Conservation (phyloP, 1,140 invertebrate species). For the Temnothorax curvispinosus region DNA sequence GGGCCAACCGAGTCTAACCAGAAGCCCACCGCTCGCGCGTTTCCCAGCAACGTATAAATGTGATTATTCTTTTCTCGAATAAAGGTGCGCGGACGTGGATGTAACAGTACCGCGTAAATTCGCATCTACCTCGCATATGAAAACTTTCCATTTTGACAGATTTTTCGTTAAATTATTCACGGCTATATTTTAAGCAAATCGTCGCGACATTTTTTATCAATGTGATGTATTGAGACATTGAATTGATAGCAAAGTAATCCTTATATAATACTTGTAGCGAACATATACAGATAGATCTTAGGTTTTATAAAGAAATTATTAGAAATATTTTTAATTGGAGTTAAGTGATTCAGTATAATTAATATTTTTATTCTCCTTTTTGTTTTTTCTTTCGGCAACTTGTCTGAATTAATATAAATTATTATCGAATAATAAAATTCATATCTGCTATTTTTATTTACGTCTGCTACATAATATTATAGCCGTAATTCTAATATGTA, state of each 20-base stretch:
- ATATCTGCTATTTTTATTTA: not conserved
- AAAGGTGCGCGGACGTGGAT: not conserved
- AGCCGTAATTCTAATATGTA: not conserved
- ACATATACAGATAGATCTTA: not conserved
- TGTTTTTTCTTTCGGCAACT: not conserved
- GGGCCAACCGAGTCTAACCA: constrained; percentile 60
- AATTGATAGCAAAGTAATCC: not conserved
- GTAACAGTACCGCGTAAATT: constrained; percentile 17
- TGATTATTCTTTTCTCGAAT: constrained; percentile 45
- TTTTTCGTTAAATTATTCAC: constrained; percentile 12
- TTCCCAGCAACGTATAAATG: constrained; percentile 35
- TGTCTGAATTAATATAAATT: not conserved
- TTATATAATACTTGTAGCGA: not conserved
- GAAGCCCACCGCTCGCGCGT: not conserved
- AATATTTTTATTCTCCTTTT: not conserved
- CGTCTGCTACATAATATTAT: not conserved
- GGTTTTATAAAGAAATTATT: not conserved
- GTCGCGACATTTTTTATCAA: not conserved
- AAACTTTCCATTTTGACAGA: not conserved
- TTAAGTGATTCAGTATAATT: not conserved
- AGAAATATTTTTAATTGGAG: not conserved
- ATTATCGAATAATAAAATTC: not conserved
- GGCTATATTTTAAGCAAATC: not conserved
- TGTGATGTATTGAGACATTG: not conserved
- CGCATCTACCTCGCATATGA: not conserved